phyloP scores from a whole-genome alignment of 2,888 invertebrate genomes.

The Tineola bisselliella region DNA sequence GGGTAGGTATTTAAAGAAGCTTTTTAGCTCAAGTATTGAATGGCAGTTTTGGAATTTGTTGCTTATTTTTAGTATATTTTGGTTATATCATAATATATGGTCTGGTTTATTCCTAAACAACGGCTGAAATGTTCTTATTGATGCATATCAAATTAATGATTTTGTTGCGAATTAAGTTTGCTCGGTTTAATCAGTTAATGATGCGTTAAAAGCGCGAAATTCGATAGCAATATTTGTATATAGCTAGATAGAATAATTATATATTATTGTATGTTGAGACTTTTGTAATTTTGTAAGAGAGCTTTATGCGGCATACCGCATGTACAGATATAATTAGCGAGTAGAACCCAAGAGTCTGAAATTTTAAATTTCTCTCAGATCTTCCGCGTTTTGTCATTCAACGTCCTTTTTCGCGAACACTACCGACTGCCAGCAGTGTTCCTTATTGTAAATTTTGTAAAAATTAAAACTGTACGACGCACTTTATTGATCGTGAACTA shows the following conservation, averaged over 20 bases:
- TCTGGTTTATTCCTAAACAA: neutral
- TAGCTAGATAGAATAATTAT: conserved; percentile 61
- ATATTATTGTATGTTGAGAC: conserved; percentile 51
- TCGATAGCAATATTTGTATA: conserved; percentile 66
- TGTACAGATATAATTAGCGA: conserved; percentile 43
- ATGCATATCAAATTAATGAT: conserved; percentile 12
- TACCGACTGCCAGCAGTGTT: conserved; percentile 34
- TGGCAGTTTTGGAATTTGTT: neutral
- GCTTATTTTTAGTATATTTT: conserved; percentile 1
- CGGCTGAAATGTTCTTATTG: neutral
- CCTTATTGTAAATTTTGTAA: conserved; percentile 54
- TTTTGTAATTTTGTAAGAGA: conserved; percentile 64
- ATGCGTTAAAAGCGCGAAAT: conserved; percentile 60
- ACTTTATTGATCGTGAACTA: conserved; percentile 58
- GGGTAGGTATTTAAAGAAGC: neutral
- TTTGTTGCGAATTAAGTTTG: neutral
- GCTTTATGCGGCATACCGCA: conserved; percentile 56
- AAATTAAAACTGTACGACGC: conserved; percentile 32
- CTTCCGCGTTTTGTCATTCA: conserved; percentile 41
- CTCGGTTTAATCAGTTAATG: conserved; percentile 21
- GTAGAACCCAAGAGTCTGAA: conserved; percentile 41
- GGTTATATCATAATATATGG: neutral
- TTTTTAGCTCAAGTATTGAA: neutral
- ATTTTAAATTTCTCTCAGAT: conserved; percentile 58
- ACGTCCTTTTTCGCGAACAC: conserved; percentile 31